Evolutionary conservation across 23 tunicate genomes (phyloP), one percentile per base, ranked within the genome.

Genomic region (Styela clava): DNA sequence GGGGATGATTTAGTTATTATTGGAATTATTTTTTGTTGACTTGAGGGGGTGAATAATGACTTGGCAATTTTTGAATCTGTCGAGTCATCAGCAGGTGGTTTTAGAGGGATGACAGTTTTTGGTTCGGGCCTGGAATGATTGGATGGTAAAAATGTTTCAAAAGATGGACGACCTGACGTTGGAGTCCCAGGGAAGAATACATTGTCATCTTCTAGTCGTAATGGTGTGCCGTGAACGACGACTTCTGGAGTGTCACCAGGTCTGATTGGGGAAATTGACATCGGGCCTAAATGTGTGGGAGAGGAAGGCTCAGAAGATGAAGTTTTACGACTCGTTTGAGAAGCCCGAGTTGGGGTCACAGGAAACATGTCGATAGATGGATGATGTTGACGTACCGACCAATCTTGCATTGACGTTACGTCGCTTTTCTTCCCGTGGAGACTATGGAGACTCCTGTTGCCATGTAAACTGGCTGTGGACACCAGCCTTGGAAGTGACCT

Each of bases 291-390:
- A 44, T 44, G 56, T 44, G 56, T 44, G 27, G 64, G 78, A 31
- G 79, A 31, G 25, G 86, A 61, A 62, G 86, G 61, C 31, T 71
- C 74, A 16, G 79, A 79, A 21, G 78, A 31, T 0, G 83, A 68
- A 30, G 88, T 37, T 67, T 67, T 65, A 0, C 77, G 69, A 35
- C 68, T 52, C 2, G 82, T 29, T 33, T 28, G 77, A 3, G 34
- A 26, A 16, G n/a, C 68, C 51, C 62, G 31, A 21, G 71, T 36
- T 18, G 81, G 83, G 63, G 83, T 34, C 16, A 82, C 96, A 33
- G 96, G 96, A 62, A 90, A 90, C 96, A 83, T 86, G 78, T 89
- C 76, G 26, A 89, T 82, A 0, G 97, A 91, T 2, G 97, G 97
- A 61, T 91, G 97, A 72, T 79, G 84, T 71, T 84, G 88, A 30